Evolutionary conservation across 1,140 invertebrate genomes (phyloP).

Genomic region (Saccostrea cuccullata): DNA sequence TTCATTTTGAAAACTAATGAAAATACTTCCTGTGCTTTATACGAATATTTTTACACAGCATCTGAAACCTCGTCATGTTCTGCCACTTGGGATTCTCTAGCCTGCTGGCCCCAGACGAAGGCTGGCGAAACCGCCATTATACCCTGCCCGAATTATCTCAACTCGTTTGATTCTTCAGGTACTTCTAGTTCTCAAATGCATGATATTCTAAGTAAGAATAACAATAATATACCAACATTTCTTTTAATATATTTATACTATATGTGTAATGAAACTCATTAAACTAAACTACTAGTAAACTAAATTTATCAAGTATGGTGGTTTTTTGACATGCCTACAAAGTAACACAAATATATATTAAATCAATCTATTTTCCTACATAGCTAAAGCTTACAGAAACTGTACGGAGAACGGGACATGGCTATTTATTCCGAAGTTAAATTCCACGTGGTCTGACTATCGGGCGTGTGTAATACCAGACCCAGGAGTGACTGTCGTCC

Average conservation of each 20-base stretch:
- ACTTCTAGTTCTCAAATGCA: constrained; percentile 46
- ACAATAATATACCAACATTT: too few relatives aligned
- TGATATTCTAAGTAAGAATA: neutral
- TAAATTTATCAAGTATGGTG: too few relatives aligned
- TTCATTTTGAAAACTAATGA: too few relatives aligned
- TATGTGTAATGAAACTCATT: too few relatives aligned
- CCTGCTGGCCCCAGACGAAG: constrained; percentile 88
- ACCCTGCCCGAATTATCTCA: constrained; percentile 87
- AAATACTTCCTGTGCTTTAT: too few relatives aligned
- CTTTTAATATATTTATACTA: too few relatives aligned
- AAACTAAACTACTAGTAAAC: too few relatives aligned
- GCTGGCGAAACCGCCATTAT: constrained; percentile 83
- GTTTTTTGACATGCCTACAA: too few relatives aligned
- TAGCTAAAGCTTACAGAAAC: constrained; percentile 59
- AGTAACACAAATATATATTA: neutral
- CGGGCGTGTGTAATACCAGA: constrained; percentile 41
- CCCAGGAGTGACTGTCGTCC: neutral
- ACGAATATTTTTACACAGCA: neutral
- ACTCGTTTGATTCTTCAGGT: constrained; percentile 81
- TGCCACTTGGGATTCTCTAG: constrained; percentile 81
- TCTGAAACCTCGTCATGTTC: constrained; percentile 55
- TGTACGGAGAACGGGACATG: constrained; percentile 62
- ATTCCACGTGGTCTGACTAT: constrained; percentile 62
- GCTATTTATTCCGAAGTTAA: constrained; percentile 47
- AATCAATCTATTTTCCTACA: constrained; percentile 13